A percentile compares a stretch with the other conserved stretches of the same genome.
These are phyloP conservation scores for Erythrocercus mccallii DNA, from an alignment of 2,113 vertebrate genomes.

Conservation along the genomic window DNA sequence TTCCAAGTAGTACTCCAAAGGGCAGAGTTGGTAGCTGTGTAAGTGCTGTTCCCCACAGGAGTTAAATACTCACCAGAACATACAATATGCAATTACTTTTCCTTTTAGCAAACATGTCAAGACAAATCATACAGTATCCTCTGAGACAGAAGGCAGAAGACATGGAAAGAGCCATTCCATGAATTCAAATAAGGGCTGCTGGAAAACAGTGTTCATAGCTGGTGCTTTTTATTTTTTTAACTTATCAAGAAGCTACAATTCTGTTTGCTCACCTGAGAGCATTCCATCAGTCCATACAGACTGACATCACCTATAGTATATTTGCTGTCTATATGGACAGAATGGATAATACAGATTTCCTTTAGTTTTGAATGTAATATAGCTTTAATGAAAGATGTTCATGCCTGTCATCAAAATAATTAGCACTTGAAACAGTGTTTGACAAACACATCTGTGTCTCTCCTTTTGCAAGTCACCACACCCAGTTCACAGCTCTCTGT, in stretches of 20 bases:
- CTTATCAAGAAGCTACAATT: background rate
- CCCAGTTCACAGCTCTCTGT: background rate
- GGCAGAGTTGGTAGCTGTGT: background rate
- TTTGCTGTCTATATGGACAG: background rate
- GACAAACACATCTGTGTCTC: background rate
- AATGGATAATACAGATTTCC: background rate
- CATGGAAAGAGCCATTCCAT: background rate
- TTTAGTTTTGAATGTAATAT: background rate
- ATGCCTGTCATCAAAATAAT: background rate
- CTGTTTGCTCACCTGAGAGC: background rate
- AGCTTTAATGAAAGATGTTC: background rate
- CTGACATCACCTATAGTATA: background rate
- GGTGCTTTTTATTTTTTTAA: background rate
- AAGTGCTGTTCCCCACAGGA: background rate
- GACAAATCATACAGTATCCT: background rate
- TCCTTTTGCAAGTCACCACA: background rate
- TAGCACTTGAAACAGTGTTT: background rate
- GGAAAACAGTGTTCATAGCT: background rate
- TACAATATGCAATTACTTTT: background rate
- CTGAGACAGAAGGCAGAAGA: background rate
- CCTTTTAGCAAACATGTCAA: background rate
- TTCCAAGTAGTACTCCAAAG: background rate
- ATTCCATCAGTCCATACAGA: background rate
- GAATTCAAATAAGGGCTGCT: background rate
- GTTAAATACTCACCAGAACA: background rate